Evolutionary conservation across 2,797 vertebrate genomes (phyloP).

Genomic region (Tamandua tetradactyla): DNA sequence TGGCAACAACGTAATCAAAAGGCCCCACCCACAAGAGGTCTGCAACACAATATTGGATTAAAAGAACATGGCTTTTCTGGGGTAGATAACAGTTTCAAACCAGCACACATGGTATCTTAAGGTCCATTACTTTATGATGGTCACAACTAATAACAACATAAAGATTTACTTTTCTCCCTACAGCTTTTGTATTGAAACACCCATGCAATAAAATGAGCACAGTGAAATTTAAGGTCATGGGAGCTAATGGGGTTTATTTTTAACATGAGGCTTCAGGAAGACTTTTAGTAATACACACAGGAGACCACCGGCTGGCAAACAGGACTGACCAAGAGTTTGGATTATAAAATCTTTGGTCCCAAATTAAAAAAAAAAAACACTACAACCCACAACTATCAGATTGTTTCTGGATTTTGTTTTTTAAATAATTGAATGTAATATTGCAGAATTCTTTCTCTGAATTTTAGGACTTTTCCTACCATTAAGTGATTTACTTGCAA

Average conservation of each 20-base stretch:
- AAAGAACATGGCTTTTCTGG: too few species aligned
- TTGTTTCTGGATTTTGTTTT: constrained; percentile 9
- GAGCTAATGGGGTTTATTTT: not conserved
- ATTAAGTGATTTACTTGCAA: not conserved
- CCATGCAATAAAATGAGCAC: not conserved
- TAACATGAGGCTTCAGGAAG: not conserved
- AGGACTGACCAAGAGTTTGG: not conserved
- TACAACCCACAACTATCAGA: not conserved
- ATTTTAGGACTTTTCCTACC: not conserved
- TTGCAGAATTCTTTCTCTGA: not conserved
- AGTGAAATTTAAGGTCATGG: not conserved
- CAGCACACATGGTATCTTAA: not conserved
- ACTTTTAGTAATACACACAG: not conserved
- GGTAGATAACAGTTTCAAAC: too few species aligned
- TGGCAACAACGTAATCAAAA: too few species aligned
- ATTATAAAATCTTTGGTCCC: not conserved
- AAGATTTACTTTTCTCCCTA: not conserved
- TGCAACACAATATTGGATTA: too few species aligned
- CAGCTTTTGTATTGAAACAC: not conserved
- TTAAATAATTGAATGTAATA: not conserved
- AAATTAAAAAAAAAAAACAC: not conserved
- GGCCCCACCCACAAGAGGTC: too few species aligned
- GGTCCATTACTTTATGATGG: not conserved
- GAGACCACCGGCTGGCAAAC: not conserved
- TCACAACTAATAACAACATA: not conserved